These are phyloP conservation scores for Coenobita brevimanus DNA, from an alignment of 1,140 invertebrate species.

Conservation along the genomic window DNA sequence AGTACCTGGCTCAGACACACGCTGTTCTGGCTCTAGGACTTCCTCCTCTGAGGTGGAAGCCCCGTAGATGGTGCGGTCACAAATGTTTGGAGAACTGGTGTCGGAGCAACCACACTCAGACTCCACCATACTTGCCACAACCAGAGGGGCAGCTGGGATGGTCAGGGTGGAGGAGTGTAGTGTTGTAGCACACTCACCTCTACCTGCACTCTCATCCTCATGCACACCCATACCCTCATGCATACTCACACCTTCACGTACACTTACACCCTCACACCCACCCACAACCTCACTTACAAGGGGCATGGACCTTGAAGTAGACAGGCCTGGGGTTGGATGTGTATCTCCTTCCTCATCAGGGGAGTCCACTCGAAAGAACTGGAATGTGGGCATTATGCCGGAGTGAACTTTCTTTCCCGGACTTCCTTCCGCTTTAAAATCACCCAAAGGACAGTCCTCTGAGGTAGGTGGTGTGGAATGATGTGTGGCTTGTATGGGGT, in stretches of 20 bases:
- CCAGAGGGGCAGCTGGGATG: slow-evolving; percentile 54
- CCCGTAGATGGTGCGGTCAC: slow-evolving; percentile 60
- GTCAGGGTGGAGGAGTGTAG: slow-evolving; percentile 47
- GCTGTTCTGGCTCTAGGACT: not conserved
- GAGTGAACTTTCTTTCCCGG: too few relatives aligned
- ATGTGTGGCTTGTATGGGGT: too few relatives aligned
- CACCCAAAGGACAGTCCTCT: not conserved
- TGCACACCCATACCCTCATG: not conserved
- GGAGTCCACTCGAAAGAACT: slow-evolving; percentile 4
- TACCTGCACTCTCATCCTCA: not conserved
- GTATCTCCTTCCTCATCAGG: not conserved
- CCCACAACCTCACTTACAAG: not conserved
- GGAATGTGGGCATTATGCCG: not conserved
- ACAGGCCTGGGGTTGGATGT: not conserved
- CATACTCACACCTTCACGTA: not conserved
- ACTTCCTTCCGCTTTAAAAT: not conserved
- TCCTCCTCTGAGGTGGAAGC: slow-evolving; percentile 38
- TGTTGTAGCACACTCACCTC: not conserved
- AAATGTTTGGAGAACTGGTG: slow-evolving; percentile 54
- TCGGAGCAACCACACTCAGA: not conserved
- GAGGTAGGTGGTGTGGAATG: not conserved
- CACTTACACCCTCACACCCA: too few relatives aligned
- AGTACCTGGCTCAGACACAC: not conserved
- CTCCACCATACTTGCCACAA: slow-evolving; percentile 6
- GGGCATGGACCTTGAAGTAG: slow-evolving; percentile 24